Evolutionary conservation across 2,888 invertebrate species (phyloP).

Genomic region (Leptarthrus brevirostris): DNA sequence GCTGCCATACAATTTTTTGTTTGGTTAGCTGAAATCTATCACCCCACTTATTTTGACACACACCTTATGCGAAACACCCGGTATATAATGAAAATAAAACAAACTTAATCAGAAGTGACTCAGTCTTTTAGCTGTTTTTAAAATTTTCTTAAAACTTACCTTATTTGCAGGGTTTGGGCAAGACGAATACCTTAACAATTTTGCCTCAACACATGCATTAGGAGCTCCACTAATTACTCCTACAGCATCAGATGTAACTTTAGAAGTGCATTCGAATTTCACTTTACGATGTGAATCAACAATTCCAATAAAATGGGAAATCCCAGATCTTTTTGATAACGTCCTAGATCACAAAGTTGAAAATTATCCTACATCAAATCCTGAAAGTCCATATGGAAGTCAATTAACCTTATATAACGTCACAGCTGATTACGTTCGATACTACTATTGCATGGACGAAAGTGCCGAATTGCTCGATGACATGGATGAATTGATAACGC

Average conservation of each 20-base stretch:
- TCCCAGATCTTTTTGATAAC: slow-evolving; percentile 40
- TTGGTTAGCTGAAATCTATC: too few relatives aligned
- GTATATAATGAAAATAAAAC: too few relatives aligned
- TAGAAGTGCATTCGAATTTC: slow-evolving; percentile 62
- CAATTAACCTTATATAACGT: slow-evolving; percentile 68
- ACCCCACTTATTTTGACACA: too few relatives aligned
- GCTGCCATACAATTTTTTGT: too few relatives aligned
- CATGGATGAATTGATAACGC: slow-evolving; percentile 61
- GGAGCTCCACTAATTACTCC: slow-evolving; percentile 65
- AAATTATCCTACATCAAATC: slow-evolving; percentile 56
- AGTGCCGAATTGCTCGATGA: slow-evolving; percentile 55
- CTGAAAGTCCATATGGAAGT: slow-evolving; percentile 64
- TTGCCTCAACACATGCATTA: slow-evolving; percentile 58
- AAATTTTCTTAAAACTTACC: too few relatives aligned
- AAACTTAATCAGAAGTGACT: too few relatives aligned
- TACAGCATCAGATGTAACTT: slow-evolving; percentile 60
- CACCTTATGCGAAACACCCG: too few relatives aligned
- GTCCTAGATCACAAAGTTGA: slow-evolving; percentile 6
- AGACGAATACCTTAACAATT: slow-evolving; percentile 57
- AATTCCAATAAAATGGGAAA: slow-evolving; percentile 66
- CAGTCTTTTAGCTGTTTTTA: too few relatives aligned
- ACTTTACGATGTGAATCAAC: slow-evolving; percentile 68
- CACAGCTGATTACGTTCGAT: slow-evolving; percentile 69
- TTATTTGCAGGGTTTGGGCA: slow-evolving; percentile 30
- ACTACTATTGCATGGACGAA: slow-evolving; percentile 69